Percentiles rank a stretch among this genome's conserved stretches.
These are phyloP conservation scores for Abramis brama DNA, from an alignment of 2,113 vertebrate species.

Conservation along the genomic window DNA sequence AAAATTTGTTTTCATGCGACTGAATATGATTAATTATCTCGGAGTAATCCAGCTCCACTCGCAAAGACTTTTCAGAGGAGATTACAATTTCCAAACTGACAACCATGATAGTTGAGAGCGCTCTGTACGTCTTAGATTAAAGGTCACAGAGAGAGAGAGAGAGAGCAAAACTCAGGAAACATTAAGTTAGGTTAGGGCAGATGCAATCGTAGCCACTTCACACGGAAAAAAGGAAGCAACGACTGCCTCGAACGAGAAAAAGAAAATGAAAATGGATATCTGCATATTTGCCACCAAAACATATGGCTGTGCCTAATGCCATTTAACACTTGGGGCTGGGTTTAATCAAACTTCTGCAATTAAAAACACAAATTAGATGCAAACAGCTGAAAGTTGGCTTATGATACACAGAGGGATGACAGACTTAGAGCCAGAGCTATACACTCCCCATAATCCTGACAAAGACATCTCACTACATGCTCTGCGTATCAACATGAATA, in stretches of 20 bases:
- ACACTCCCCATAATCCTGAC: slow-evolving; percentile 63
- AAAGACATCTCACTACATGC: slow-evolving; percentile 64
- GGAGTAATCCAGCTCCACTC: slow-evolving; percentile 77
- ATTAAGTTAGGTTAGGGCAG: slow-evolving; percentile 73
- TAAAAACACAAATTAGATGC: slow-evolving; percentile 81
- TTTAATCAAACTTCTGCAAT: slow-evolving; percentile 82
- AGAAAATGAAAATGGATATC: slow-evolving; percentile 76
- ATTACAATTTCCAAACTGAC: slow-evolving; percentile 82
- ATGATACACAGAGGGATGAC: slow-evolving; percentile 72
- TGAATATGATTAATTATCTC: slow-evolving; percentile 84
- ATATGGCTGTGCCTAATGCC: slow-evolving; percentile 79
- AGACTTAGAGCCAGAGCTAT: slow-evolving; percentile 70
- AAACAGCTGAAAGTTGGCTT: slow-evolving; percentile 76
- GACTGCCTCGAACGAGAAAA: slow-evolving; percentile 70
- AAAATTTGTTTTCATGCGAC: slow-evolving; percentile 79
- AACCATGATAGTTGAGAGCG: slow-evolving; percentile 79
- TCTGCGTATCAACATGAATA: slow-evolving; percentile 49
- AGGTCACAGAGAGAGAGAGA: slow-evolving; percentile 73
- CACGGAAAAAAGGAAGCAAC: slow-evolving; percentile 54
- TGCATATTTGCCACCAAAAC: slow-evolving; percentile 68
- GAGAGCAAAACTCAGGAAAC: slow-evolving; percentile 68
- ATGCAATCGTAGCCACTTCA: slow-evolving; percentile 73
- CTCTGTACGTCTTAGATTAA: slow-evolving; percentile 80
- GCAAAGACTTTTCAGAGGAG: slow-evolving; percentile 81
- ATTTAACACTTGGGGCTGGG: slow-evolving; percentile 78